These are phyloP conservation scores for Otocyon megalotis DNA, from an alignment of 2,113 vertebrate species.

Conservation along the genomic window DNA sequence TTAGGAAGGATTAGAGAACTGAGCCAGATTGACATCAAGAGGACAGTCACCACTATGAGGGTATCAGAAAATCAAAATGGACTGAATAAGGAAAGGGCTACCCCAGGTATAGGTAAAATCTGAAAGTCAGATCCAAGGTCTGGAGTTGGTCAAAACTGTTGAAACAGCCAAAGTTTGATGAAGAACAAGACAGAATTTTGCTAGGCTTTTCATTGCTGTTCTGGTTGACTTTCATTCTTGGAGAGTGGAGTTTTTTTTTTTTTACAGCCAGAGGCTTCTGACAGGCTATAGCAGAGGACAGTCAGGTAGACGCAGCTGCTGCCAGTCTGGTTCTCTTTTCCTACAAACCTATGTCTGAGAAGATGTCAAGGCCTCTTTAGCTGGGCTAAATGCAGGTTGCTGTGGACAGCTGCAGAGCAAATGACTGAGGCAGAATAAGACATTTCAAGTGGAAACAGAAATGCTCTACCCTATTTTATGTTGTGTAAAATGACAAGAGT, in stretches of 20 bases:
- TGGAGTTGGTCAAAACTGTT: not conserved
- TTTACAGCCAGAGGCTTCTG: not conserved
- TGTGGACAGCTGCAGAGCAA: not conserved
- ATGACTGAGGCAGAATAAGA: not conserved
- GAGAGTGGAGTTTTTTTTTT: not conserved
- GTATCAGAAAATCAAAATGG: constrained; percentile 10
- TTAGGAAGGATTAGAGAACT: not conserved
- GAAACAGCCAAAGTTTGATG: not conserved
- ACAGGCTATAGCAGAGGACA: too few species aligned
- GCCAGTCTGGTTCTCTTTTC: not conserved
- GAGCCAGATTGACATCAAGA: not conserved
- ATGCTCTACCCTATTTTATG: not conserved
- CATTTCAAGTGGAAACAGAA: not conserved
- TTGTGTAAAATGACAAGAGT: not conserved
- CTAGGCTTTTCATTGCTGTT: not conserved
- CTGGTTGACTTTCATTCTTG: not conserved
- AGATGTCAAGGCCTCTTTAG: not conserved
- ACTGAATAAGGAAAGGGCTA: not conserved
- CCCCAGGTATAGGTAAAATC: not conserved
- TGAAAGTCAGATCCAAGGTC: not conserved
- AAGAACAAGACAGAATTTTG: not conserved
- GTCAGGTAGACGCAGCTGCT: not conserved
- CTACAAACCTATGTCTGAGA: not conserved
- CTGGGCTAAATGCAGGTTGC: not conserved
- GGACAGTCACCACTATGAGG: not conserved